These are phyloP conservation scores for Clunio marinus DNA, from an alignment of 2,888 invertebrate genomes.

Conservation along the genomic window DNA sequence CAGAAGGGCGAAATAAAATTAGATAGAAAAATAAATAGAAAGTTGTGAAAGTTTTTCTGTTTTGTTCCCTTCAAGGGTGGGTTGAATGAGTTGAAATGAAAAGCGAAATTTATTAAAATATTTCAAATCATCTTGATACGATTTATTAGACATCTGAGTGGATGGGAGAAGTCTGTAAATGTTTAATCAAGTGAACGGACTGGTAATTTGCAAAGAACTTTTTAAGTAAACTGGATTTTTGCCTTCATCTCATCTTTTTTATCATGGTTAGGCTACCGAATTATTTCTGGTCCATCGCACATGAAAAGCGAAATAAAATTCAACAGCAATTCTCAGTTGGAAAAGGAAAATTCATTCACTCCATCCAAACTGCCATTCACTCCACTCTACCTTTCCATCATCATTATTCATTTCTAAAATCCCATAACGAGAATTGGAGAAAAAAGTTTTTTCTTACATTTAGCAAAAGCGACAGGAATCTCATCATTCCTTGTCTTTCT, in stretches of 20 bases:
- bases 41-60: not conserved
- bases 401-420: constrained; percentile 17
- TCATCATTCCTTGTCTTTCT: not conserved
- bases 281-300: constrained; percentile 18
- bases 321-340: not conserved
- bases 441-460: not conserved
- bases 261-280: not conserved
- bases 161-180: not conserved
- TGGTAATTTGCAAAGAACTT: constrained; percentile 1
- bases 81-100: too few relatives aligned
- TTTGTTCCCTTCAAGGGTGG: not conserved
- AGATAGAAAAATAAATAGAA: not conserved
- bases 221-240: too few relatives aligned
- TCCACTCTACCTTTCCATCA: constrained; percentile 26
- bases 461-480: not conserved
- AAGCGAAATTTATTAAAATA: not conserved
- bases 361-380: not conserved
- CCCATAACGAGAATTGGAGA: not conserved
- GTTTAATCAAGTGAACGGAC: constrained; percentile 4
- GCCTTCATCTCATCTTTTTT: not conserved
- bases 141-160: not conserved
- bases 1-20: not conserved
- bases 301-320: constrained; percentile 7
- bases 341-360: not conserved
- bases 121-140: not conserved